Conservation (phyloP, 2,797 vertebrate genomes). For the Babyrousa celebensis region DNA sequence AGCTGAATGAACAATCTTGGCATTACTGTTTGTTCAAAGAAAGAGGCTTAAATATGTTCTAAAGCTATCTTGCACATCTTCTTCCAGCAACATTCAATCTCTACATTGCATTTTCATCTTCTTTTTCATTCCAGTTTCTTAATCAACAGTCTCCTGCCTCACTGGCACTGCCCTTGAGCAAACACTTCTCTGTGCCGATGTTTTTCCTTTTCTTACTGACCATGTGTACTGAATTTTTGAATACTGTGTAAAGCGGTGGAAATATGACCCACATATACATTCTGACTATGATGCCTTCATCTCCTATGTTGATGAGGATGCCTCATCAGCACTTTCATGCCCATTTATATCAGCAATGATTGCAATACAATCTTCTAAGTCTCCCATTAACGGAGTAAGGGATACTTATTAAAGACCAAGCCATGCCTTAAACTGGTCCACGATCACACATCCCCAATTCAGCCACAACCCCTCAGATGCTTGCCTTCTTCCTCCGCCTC, state of each 20-base stretch:
- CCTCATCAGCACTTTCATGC: neutral
- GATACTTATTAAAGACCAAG: neutral
- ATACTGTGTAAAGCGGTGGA: neutral
- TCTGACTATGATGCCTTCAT: neutral
- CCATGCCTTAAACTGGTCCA: neutral
- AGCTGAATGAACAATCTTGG: neutral
- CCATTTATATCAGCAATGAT: neutral
- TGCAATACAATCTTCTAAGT: neutral
- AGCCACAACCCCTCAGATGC: neutral
- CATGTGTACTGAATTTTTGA: neutral
- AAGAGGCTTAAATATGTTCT: neutral
- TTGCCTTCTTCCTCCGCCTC: slow-evolving; percentile 96
- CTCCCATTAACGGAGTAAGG: neutral
- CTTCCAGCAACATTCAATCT: neutral
- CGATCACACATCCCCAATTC: neutral
- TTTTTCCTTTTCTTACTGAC: neutral
- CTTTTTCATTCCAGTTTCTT: neutral
- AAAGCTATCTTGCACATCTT: neutral
- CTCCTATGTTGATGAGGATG: neutral
- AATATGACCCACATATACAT: neutral
- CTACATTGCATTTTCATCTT: neutral
- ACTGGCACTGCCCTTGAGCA: neutral
- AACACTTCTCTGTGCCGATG: neutral
- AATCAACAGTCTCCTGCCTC: neutral
- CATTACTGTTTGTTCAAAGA: neutral